Evolutionary conservation across 2,888 invertebrate genomes (phyloP), one percentile per base, ranked within the genome.

Genomic region (Tachina lurida): DNA sequence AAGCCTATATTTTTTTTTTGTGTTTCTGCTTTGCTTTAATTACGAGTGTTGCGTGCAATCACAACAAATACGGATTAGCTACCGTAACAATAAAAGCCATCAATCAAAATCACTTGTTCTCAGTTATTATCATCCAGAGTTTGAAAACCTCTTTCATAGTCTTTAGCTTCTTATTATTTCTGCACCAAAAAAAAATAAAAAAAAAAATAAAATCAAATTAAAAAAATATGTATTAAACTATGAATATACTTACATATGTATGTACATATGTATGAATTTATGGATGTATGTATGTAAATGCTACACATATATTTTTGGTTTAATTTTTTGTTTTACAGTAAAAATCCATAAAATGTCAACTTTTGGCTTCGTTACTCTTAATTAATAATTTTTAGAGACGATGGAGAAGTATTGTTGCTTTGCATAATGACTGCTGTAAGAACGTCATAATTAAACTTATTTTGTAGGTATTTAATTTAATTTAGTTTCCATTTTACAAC

Each of bases 11-110:
- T 31, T 31, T 31, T 31, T 31, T 31, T 31, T 31, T 31, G 31
- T 31, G 1, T 31, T 31, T 5, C 7, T 31, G 31, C 31, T 31
- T 5, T 31, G 31, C 7, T 7, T 31, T 31, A 31, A 31, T 5
- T 31, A 31, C 31, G 31, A 31, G 7, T 31, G 5, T 7, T 31
- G 31, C 31, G 5, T 70, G 81, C 76, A 77, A 74, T 60, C 76
- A 73, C 56, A 81, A 82, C 81, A 78, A 78, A 78, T 70, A 68
- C 70, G 39, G 60, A 82, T 82, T 75, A 70, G 85, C 78, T 82
- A 78, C 82, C 52, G 78, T 82, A 49, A 56, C 39, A 75, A 31
- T 75, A 39, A 43, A 47, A 82, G 52, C 47, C 77, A 80, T 84
- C 80, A 76, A 71, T 80, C 75, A 80, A 73, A 78, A 54, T 22